These are phyloP conservation scores for Lycocorax pyrrhopterus DNA, from an alignment of 2,113 vertebrate species.

Conservation along the genomic window DNA sequence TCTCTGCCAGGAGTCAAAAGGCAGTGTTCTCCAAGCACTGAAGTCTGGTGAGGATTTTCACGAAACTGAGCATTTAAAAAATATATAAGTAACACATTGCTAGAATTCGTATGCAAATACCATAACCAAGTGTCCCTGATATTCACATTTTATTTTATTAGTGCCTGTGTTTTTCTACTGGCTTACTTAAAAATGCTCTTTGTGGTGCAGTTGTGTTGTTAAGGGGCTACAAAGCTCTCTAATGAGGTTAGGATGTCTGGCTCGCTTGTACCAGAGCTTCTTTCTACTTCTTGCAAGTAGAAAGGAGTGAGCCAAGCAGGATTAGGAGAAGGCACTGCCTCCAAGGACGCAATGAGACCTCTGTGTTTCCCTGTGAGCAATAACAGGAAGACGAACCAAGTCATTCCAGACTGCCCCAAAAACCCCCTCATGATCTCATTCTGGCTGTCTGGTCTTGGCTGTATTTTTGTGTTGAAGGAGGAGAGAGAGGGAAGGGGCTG, in stretches of 20 bases:
- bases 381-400: background rate
- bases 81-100: background rate
- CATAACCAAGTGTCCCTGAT: background rate
- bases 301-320: background rate
- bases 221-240: background rate
- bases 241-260: background rate
- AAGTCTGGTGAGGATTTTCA: background rate
- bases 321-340: background rate
- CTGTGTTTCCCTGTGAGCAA: background rate
- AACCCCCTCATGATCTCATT: background rate
- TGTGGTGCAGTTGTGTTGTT: background rate
- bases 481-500: background rate
- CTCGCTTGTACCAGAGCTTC: background rate
- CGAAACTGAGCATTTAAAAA: background rate
- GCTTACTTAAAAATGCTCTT: background rate
- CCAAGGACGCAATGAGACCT: background rate
- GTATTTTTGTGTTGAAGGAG: background rate
- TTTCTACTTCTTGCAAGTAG: background rate
- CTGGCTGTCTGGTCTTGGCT: background rate
- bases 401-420: background rate
- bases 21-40: background rate
- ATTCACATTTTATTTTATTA: background rate
- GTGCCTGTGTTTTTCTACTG: background rate
- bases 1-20: constrained; percentile 47
- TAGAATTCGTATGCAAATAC: background rate